Evolutionary conservation across 2,113 vertebrate genomes (phyloP).

Genomic region (Dromaius novaehollandiae): DNA sequence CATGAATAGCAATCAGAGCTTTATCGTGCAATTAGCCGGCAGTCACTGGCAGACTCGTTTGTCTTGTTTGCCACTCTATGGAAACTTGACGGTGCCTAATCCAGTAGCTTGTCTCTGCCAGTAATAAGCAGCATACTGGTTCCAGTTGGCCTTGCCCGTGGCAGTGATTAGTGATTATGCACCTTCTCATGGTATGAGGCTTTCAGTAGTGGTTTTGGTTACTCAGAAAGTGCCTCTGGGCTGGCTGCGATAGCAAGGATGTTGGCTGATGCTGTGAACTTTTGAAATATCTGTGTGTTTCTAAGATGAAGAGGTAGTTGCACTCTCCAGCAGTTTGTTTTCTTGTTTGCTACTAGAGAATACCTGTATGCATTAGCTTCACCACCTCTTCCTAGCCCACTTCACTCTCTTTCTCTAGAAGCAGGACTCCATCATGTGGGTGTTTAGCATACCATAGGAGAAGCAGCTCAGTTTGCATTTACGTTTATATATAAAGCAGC

Average conservation of each 20-base stretch:
- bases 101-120: background rate
- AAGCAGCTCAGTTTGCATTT: slow-evolving; percentile 12
- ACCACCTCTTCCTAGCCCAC: background rate
- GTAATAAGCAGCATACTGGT: background rate
- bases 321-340: background rate
- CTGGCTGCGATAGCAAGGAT: background rate
- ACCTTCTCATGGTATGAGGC: background rate
- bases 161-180: background rate
- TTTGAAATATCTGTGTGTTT: background rate
- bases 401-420: background rate
- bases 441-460: background rate
- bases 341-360: background rate
- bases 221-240: background rate
- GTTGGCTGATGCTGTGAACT: background rate
- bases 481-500: slow-evolving; percentile 8
- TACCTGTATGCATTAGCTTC: background rate
- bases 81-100: background rate
- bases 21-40: background rate
- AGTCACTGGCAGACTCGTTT: background rate
- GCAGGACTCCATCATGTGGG: background rate
- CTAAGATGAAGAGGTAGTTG: background rate
- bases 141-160: background rate
- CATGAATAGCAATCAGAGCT: background rate
- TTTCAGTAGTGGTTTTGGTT: background rate
- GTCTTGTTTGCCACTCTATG: background rate